Evolutionary conservation across 2,797 vertebrate species (phyloP).

Genomic region (Rallus crepitans): DNA sequence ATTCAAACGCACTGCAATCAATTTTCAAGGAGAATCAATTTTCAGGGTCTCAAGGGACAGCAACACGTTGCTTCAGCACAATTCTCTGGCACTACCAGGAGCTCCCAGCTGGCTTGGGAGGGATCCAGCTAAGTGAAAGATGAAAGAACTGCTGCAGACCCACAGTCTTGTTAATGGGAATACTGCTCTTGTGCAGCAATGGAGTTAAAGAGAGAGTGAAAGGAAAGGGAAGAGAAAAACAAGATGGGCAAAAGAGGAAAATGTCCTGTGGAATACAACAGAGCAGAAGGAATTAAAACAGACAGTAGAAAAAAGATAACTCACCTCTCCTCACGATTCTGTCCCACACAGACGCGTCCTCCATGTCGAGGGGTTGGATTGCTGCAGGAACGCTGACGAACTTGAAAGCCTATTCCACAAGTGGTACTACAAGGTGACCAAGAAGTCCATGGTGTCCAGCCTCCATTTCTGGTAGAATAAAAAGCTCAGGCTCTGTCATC

Average conservation of each 20-base stretch:
- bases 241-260: not conserved
- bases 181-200: not conserved
- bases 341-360: slow-evolving; percentile 94
- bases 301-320: not conserved
- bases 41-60: slow-evolving; percentile 2
- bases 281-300: not conserved
- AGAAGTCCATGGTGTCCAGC: slow-evolving; percentile 96
- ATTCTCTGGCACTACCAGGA: not conserved
- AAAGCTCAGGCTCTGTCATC: slow-evolving; percentile 61
- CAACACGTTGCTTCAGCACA: not conserved
- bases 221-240: not conserved
- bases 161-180: not conserved
- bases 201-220: not conserved
- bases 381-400: slow-evolving; percentile 95
- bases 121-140: not conserved
- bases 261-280: not conserved
- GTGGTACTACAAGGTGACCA: slow-evolving; percentile 97
- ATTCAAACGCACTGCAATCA: not conserved
- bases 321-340: slow-evolving; percentile 96
- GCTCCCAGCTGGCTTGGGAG: not conserved
- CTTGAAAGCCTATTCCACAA: slow-evolving; percentile 97
- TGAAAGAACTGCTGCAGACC: not conserved
- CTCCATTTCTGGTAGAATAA: slow-evolving; percentile 89
- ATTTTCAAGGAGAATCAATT: slow-evolving; percentile 24
- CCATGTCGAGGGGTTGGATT: slow-evolving; percentile 95